phyloP scores from a whole-genome alignment of 2,797 vertebrate species.

The Avahi laniger region DNA sequence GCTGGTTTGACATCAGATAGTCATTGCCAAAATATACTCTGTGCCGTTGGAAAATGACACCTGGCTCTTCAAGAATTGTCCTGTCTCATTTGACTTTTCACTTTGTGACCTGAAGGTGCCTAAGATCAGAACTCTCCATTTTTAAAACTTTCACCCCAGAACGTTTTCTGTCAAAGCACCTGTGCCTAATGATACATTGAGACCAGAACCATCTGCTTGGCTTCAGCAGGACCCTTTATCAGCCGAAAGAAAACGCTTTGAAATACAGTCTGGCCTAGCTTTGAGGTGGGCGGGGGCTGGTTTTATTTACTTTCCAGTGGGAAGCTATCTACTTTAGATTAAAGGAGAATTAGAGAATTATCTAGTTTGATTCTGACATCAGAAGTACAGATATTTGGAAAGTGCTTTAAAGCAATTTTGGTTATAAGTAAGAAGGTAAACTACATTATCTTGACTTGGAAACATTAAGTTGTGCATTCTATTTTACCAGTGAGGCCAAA shows the following conservation, averaged over 20 bases:
- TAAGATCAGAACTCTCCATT: neutral
- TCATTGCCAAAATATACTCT: neutral
- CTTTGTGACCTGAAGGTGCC: neutral
- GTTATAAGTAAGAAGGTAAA: neutral
- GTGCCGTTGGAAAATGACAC: neutral
- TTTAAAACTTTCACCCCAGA: neutral
- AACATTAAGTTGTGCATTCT: neutral
- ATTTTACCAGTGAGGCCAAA: neutral
- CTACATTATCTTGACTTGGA: neutral
- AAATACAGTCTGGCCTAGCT: neutral
- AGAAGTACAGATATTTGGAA: conserved; percentile 28
- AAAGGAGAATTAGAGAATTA: conserved; percentile 21
- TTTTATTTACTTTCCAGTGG: conserved; percentile 38
- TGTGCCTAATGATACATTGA: neutral
- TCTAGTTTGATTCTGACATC: conserved; percentile 47
- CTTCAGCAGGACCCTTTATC: neutral
- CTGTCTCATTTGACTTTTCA: neutral
- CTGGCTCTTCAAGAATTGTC: neutral
- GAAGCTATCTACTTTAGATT: conserved; percentile 45
- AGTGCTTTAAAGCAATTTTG: conserved; percentile 41
- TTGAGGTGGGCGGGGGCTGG: neutral
- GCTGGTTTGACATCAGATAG: neutral
- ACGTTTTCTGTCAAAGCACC: neutral
- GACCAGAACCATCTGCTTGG: neutral
- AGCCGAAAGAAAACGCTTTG: conserved; percentile 37